Conservation (phyloP, 2,888 invertebrate species). For the Acronicta psi region DNA sequence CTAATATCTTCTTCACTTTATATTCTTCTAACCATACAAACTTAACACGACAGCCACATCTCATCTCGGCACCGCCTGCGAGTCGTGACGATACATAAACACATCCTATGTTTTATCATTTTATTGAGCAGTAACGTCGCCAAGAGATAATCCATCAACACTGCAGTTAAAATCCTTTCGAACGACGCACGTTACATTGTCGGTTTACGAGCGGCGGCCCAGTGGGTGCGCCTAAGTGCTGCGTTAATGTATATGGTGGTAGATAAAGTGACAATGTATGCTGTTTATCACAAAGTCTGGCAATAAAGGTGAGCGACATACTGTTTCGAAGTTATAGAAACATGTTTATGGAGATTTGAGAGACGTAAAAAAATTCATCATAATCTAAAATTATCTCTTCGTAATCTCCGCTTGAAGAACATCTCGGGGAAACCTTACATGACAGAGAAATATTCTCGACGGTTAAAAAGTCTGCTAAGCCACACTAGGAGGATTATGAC, state of each 20-base stretch:
- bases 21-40: not conserved
- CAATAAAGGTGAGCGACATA: constrained; percentile 56
- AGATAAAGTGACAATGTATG: constrained; percentile 60
- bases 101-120: constrained; percentile 41
- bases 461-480: too few relatives aligned
- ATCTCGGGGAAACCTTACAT: too few relatives aligned
- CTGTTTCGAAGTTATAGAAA: constrained; percentile 2
- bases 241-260: constrained; percentile 54
- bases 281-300: constrained; percentile 36
- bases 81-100: constrained; percentile 34
- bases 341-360: not conserved
- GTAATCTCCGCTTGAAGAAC: too few relatives aligned
- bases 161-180: constrained; percentile 52
- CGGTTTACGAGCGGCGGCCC: constrained; percentile 45
- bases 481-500: too few relatives aligned
- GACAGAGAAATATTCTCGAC: too few relatives aligned
- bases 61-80: constrained; percentile 15
- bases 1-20: not conserved
- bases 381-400: too few relatives aligned
- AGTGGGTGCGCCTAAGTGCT: constrained; percentile 46
- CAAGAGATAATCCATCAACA: constrained; percentile 50
- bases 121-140: constrained; percentile 27
- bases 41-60: not conserved
- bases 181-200: constrained; percentile 54
- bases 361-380: too few relatives aligned